A percentile compares a stretch with the other conserved stretches of the same genome.
phyloP scores from a whole-genome alignment of 1,140 invertebrate species.

The Neelides sp. region DNA sequence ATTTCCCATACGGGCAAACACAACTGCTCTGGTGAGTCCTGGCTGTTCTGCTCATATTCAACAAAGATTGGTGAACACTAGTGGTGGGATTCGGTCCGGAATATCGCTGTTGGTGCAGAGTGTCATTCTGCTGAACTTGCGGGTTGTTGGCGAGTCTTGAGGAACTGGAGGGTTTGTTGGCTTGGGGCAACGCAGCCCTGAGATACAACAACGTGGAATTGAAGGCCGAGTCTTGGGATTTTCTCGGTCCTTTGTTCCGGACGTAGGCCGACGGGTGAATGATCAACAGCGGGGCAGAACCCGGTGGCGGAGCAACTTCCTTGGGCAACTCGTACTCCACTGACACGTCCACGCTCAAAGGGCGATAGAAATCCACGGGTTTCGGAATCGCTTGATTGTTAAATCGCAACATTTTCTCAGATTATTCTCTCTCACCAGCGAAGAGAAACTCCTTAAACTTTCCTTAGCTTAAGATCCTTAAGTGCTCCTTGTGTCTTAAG shows the following conservation, averaged over 20 bases:
- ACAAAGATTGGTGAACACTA: constrained; percentile 3
- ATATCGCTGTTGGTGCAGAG: constrained; percentile 1
- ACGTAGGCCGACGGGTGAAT: constrained; percentile 69
- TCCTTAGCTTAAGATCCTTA: too few relatives aligned
- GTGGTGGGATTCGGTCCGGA: constrained; percentile 12
- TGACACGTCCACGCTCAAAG: constrained; percentile 68
- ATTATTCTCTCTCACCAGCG: too few relatives aligned
- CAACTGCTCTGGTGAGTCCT: constrained; percentile 8
- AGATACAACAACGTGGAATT: background rate
- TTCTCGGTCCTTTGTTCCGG: constrained; percentile 15
- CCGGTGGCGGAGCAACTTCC: constrained; percentile 62
- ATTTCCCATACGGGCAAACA: constrained; percentile 24
- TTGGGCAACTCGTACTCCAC: constrained; percentile 71
- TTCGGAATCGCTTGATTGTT: constrained; percentile 25
- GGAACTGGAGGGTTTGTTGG: background rate
- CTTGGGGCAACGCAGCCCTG: background rate
- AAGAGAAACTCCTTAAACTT: too few relatives aligned
- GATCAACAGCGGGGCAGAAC: constrained; percentile 63
- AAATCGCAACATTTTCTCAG: constrained; percentile 19
- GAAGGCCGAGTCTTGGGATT: constrained; percentile 8
- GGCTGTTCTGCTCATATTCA: constrained; percentile 1
- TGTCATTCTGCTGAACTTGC: background rate
- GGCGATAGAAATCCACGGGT: constrained; percentile 53
- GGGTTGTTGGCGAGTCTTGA: constrained; percentile 10
- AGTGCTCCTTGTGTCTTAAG: too few relatives aligned